Conservation (phyloP, 2,888 invertebrate species). For the Scaptodrosophila latifasciaeformis region DNA sequence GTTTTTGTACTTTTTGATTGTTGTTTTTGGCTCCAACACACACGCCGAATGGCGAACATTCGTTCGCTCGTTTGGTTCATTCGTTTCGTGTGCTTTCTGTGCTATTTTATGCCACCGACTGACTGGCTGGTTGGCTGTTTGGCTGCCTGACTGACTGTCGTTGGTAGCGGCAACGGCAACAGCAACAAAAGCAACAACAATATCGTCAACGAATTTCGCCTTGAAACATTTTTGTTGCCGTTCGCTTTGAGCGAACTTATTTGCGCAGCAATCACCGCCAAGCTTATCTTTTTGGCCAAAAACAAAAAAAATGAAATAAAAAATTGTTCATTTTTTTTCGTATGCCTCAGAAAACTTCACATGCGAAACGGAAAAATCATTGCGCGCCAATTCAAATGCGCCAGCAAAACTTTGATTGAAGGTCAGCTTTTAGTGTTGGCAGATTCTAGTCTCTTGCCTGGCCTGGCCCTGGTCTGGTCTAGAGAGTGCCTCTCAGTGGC, state of each 20-base stretch:
- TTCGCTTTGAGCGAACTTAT: conserved; percentile 35
- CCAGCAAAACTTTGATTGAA: conserved; percentile 53
- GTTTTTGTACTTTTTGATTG: conserved; percentile 67
- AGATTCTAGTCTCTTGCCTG: conserved; percentile 7
- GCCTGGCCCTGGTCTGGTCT: conserved; percentile 16
- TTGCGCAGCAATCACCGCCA: conserved; percentile 22
- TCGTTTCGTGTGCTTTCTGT: conserved; percentile 59
- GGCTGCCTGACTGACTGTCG: conserved; percentile 35
- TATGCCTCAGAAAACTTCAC: too few species aligned
- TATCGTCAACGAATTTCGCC: conserved; percentile 64
- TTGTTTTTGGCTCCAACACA: conserved; percentile 40
- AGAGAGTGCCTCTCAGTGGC: conserved; percentile 41
- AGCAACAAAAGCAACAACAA: conserved; percentile 25
- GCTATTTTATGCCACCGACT: conserved; percentile 62
- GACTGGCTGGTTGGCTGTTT: conserved; percentile 11
- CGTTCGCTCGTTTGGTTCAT: conserved; percentile 25
- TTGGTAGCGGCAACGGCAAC: conserved; percentile 8
- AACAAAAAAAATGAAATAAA: conserved; percentile 27
- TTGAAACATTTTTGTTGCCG: conserved; percentile 70
- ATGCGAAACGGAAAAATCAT: conserved; percentile 41
- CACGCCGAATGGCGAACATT: too few species aligned
- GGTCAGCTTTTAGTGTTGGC: conserved; percentile 46
- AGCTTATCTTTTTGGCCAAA: background rate
- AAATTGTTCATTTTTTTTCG: too few species aligned
- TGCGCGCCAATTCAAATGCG: conserved; percentile 65